phyloP scores from a whole-genome alignment of 2,797 vertebrate species.

The Hyperoplus lanceolatus region DNA sequence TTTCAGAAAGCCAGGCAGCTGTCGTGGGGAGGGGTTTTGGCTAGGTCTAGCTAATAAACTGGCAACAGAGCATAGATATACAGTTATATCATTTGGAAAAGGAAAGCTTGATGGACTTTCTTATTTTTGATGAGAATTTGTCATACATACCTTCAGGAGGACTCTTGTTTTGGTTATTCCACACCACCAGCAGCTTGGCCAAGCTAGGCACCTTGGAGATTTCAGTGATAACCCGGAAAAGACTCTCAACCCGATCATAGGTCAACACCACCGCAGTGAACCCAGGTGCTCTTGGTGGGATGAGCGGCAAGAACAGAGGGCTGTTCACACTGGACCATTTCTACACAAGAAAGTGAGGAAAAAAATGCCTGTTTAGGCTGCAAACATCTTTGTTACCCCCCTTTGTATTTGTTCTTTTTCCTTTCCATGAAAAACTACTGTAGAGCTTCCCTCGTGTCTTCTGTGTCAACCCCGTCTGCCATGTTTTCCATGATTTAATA shows the following conservation, averaged over 20 bases:
- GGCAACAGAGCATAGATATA: not conserved
- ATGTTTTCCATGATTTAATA: conserved; percentile 68
- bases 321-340: conserved; percentile 98
- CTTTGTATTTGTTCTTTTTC: not conserved
- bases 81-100: not conserved
- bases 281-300: conserved; percentile 95
- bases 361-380: conserved; percentile 5
- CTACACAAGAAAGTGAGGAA: conserved; percentile 73
- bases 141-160: conserved; percentile 93
- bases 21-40: not conserved
- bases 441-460: not conserved
- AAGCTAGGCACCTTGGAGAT: conserved; percentile 98
- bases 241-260: conserved; percentile 97
- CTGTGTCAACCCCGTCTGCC: conserved; percentile 22
- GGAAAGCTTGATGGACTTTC: not conserved
- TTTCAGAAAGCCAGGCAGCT: not conserved
- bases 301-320: conserved; percentile 96
- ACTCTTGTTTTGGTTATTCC: conserved; percentile 99
- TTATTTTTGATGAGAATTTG: conserved; percentile 2
- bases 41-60: not conserved
- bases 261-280: conserved; percentile 98
- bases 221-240: conserved; percentile 98
- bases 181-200: conserved; percentile 95
- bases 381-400: conserved; percentile 4
- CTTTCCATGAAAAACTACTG: conserved; percentile 17